Evolutionary conservation across 1,140 invertebrate genomes (phyloP).

Genomic region (Phymorhynchus buccinoides): DNA sequence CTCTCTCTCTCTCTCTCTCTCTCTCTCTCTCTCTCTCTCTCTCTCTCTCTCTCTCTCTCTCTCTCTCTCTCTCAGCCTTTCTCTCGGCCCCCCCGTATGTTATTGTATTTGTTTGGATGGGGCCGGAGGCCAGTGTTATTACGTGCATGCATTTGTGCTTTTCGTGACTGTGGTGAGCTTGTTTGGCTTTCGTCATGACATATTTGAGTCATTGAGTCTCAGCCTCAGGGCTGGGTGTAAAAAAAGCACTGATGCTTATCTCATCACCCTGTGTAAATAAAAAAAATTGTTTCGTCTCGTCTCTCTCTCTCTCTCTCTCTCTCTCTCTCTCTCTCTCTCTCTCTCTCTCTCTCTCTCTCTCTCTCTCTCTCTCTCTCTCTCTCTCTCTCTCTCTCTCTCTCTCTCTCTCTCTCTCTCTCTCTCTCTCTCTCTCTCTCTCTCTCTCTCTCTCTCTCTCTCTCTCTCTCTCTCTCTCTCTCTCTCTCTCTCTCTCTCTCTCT

Average conservation of each 20-base stretch:
- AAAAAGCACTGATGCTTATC: too few species aligned
- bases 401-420: background rate
- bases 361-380: too few species aligned
- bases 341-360: background rate
- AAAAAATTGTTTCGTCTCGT: too few species aligned
- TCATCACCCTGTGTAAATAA: too few species aligned
- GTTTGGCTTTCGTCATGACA: too few species aligned
- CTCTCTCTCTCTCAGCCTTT: background rate
- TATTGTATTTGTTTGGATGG: too few species aligned
- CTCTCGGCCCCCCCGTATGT: background rate
- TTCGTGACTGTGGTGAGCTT: too few species aligned
- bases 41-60: background rate
- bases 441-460: constrained; percentile 14
- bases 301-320: constrained; percentile 8
- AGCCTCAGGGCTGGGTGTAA: too few species aligned
- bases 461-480: background rate
- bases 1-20: constrained; percentile 12
- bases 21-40: constrained; percentile 8
- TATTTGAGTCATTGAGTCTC: too few species aligned
- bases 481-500: background rate
- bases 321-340: background rate
- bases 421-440: constrained; percentile 18
- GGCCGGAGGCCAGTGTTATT: too few species aligned
- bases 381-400: background rate
- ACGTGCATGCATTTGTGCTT: too few species aligned